These are phyloP conservation scores for Agrypnus murinus DNA, from an alignment of 2,888 invertebrate species.

Conservation along the genomic window DNA sequence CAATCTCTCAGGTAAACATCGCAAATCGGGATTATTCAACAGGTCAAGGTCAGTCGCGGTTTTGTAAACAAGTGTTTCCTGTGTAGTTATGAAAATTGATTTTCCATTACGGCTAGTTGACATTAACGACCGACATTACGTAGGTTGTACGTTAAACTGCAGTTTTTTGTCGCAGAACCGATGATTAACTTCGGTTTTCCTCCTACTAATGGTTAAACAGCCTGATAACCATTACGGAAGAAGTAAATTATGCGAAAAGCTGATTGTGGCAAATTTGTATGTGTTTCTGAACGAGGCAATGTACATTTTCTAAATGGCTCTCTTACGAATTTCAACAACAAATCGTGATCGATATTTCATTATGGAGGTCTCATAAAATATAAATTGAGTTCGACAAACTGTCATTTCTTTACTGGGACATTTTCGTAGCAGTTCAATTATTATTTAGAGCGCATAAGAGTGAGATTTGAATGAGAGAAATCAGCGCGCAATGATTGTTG, in stretches of 20 bases:
- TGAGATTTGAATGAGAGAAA: slow-evolving; percentile 6
- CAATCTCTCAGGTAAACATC: slow-evolving; percentile 40
- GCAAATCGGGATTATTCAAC: slow-evolving; percentile 42
- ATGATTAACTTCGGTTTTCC: slow-evolving; percentile 9
- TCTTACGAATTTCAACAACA: slow-evolving; percentile 32
- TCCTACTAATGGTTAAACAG: slow-evolving; percentile 17
- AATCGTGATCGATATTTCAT: slow-evolving; percentile 46
- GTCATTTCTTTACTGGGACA: slow-evolving; percentile 34
- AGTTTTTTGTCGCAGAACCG: slow-evolving; percentile 5
- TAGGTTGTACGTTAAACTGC: slow-evolving; percentile 24
- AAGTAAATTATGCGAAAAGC: slow-evolving; percentile 21
- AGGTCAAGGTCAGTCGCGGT: slow-evolving; percentile 38
- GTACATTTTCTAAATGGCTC: slow-evolving; percentile 26
- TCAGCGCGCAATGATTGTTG: slow-evolving; percentile 5
- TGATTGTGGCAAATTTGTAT: slow-evolving; percentile 13
- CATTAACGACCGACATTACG: slow-evolving; percentile 12
- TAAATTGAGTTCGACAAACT: slow-evolving; percentile 46
- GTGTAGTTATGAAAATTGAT: slow-evolving; percentile 35
- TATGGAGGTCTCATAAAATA: slow-evolving; percentile 41
- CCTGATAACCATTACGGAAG: slow-evolving; percentile 6
- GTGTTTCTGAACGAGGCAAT: background rate
- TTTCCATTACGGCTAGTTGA: slow-evolving; percentile 23
- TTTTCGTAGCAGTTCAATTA: slow-evolving; percentile 32
- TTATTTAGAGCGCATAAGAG: slow-evolving; percentile 2
- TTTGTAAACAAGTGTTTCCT: slow-evolving; percentile 36